Percentiles rank a stretch among this genome's conserved stretches.
Conservation (phyloP, 2,888 invertebrate genomes). For the Choreutis nemorana region DNA sequence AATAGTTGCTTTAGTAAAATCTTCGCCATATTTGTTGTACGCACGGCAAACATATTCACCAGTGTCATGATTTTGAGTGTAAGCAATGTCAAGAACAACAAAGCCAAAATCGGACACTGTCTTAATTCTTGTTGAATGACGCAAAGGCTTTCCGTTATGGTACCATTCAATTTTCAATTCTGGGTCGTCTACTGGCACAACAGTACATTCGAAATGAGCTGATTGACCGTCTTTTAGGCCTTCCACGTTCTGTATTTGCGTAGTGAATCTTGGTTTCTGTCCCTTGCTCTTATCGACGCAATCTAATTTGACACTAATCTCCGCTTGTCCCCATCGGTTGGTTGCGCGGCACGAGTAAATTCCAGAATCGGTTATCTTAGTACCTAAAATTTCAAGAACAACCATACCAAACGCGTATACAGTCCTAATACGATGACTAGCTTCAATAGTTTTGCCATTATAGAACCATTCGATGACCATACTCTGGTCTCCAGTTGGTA, state of each 20-base stretch:
- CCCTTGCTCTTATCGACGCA: constrained; percentile 87
- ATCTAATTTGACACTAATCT: constrained; percentile 82
- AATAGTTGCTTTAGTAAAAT: constrained; percentile 85
- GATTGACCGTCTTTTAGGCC: constrained; percentile 92
- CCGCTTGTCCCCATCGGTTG: constrained; percentile 88
- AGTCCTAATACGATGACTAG: constrained; percentile 89
- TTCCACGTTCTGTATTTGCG: constrained; percentile 83
- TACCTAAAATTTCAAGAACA: constrained; percentile 93
- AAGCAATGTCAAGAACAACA: constrained; percentile 93
- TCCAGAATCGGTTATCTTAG: constrained; percentile 92
- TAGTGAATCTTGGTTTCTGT: constrained; percentile 87
- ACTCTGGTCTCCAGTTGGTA: constrained; percentile 92
- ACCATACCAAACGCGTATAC: constrained; percentile 98
- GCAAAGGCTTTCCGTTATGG: constrained; percentile 89
- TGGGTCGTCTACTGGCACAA: constrained; percentile 94
- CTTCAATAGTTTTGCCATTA: constrained; percentile 87
- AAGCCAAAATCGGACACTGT: constrained; percentile 96
- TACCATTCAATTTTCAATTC: constrained; percentile 96
- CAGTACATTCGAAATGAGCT: constrained; percentile 94
- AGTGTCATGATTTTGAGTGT: constrained; percentile 90
- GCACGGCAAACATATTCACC: constrained; percentile 95
- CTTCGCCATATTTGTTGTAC: constrained; percentile 89
- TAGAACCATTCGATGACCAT: constrained; percentile 97
- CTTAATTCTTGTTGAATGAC: constrained; percentile 90
- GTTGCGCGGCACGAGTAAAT: constrained; percentile 88